phyloP scores from a whole-genome alignment of 2,797 vertebrate genomes.

The Ctenopoma multispine region DNA sequence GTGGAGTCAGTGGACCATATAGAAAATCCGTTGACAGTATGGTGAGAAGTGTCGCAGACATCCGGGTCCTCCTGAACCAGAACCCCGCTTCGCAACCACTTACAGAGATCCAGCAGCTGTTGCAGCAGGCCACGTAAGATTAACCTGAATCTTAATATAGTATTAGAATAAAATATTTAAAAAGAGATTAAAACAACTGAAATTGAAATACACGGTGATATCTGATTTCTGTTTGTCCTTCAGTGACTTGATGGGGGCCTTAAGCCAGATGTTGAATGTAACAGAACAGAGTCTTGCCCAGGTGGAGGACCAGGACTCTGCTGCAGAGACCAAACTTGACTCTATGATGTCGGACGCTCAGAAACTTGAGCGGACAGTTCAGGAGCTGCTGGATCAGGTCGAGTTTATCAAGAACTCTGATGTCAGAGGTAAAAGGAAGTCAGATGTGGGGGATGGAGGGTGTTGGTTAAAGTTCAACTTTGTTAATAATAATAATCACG shows the following conservation, averaged over 20 bases:
- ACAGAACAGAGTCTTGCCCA: slow-evolving; percentile 85
- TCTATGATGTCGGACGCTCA: slow-evolving; percentile 85
- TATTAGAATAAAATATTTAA: not conserved
- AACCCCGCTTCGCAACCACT: slow-evolving; percentile 92
- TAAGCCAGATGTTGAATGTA: slow-evolving; percentile 86
- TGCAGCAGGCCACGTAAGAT: slow-evolving; percentile 93
- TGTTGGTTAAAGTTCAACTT: too few relatives aligned
- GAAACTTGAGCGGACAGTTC: slow-evolving; percentile 87
- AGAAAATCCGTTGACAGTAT: slow-evolving; percentile 85
- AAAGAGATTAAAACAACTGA: not conserved
- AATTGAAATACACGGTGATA: not conserved
- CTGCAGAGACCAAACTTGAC: slow-evolving; percentile 81
- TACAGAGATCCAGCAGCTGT: slow-evolving; percentile 90
- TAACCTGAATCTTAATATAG: rapidly evolving
- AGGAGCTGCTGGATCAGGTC: slow-evolving; percentile 91
- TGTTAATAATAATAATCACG: too few relatives aligned
- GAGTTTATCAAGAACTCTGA: slow-evolving; percentile 98
- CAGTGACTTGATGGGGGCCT: slow-evolving; percentile 89
- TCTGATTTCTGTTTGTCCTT: slow-evolving; percentile 45
- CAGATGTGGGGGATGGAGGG: not conserved
- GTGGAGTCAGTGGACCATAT: slow-evolving; percentile 90
- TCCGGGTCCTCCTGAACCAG: slow-evolving; percentile 87
- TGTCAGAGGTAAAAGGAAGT: slow-evolving; percentile 85
- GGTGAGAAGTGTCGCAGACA: slow-evolving; percentile 88
- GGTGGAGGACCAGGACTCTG: slow-evolving; percentile 80